These are phyloP conservation scores for Drosophila heteroneura DNA, from an alignment of 2,888 invertebrate genomes.

Conservation along the genomic window DNA sequence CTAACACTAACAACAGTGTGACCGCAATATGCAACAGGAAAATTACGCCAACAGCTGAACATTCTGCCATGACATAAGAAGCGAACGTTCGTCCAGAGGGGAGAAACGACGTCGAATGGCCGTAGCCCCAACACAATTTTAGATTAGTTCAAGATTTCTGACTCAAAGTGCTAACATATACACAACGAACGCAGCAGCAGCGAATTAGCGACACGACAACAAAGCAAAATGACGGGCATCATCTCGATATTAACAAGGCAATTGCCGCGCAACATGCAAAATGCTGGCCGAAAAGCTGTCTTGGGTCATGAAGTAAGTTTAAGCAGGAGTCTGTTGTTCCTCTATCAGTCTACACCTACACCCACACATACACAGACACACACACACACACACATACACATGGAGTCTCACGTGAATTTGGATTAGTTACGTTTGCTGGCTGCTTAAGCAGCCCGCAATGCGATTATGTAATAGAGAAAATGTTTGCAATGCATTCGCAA, in stretches of 20 bases:
- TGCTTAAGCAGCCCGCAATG: slow-evolving; percentile 28
- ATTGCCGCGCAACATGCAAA: slow-evolving; percentile 85
- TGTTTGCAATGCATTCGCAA: slow-evolving; percentile 49
- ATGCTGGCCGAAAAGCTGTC: slow-evolving; percentile 72
- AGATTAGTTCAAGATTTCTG: slow-evolving; percentile 53
- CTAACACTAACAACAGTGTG: slow-evolving; percentile 49
- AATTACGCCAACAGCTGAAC: slow-evolving; percentile 47
- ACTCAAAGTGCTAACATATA: slow-evolving; percentile 54
- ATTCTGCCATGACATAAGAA: slow-evolving; percentile 63
- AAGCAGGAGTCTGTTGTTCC: slow-evolving; percentile 3
- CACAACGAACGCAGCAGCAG: slow-evolving; percentile 37
- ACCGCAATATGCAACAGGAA: slow-evolving; percentile 28
- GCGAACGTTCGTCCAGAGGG: slow-evolving; percentile 60
- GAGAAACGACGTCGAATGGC: slow-evolving; percentile 65
- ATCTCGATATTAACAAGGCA: slow-evolving; percentile 86
- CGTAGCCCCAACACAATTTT: slow-evolving; percentile 52
- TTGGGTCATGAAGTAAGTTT: slow-evolving; percentile 82
- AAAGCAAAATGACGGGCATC: slow-evolving; percentile 85
- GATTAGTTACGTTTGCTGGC: slow-evolving; percentile 14
- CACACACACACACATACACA: slow-evolving; percentile 5
- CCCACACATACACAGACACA: background rate
- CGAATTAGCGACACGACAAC: slow-evolving; percentile 33
- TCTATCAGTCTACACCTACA: background rate
- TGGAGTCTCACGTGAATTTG: slow-evolving; percentile 21
- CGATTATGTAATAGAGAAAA: slow-evolving; percentile 79